Evolutionary conservation across 2,113 vertebrate species (phyloP), one percentile per base, ranked within the genome.

Genomic region (Ovibos moschatus): DNA sequence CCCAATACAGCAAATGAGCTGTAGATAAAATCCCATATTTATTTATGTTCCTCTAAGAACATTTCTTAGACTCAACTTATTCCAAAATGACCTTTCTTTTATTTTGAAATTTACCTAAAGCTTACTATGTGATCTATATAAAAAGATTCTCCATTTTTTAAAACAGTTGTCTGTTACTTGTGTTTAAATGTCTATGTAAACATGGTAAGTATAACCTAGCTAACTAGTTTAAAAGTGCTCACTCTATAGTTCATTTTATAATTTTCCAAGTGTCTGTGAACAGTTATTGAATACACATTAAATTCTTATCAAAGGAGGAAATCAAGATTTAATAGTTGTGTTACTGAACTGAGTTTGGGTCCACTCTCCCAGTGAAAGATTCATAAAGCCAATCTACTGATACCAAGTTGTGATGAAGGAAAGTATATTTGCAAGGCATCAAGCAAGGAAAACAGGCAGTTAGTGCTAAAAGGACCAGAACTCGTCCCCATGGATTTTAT

Each of bases 61-160:
- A 71, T 71, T 83, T 90, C 60, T 78, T 94, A 53, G 58, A 30
- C 16, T 57, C 53, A 30, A 57, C 2, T 79, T 79, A 86, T 28
- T 27, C 74, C 15, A 71, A 1, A 13, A 28, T 94, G 25, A 74
- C 27, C 21, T 96, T 92, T 53, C 30, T 45, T 88, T 93, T 85
- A 81, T 92, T 95, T 50, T 88, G 50, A 92, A 97, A 76, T 67
- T 82, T 36, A 85, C 64, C 90, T 95, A 85, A 87, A 95, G 40
- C 6, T 4, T 81, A 71, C 1, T 10, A 33, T 17, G 15, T 50
- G 74, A 67, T 94, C 67, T 83, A 7, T 51, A 23, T 36, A 28
- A 85, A 79, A 93, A 67, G 28, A 50, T 50, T 36, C 43, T 55
- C 4, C 12, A 71, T 33, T 82, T 78, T 83, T 50, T 13, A 91